phyloP scores from a whole-genome alignment of 2,888 invertebrate species.

The Acanthoscelides obtectus region DNA sequence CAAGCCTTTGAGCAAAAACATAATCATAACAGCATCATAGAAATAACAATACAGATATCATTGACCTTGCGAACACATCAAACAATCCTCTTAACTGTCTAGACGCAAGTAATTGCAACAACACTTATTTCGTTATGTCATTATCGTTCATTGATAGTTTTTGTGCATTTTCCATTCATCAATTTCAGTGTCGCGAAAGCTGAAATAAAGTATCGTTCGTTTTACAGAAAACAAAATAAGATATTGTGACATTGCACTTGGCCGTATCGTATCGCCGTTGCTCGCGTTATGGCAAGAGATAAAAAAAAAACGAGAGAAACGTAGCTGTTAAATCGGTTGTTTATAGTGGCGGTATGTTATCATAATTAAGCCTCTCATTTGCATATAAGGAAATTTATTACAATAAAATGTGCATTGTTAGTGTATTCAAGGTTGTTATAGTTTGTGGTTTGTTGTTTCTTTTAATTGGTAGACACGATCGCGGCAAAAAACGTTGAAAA shows the following conservation, averaged over 20 bases:
- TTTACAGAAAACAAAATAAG: no score
- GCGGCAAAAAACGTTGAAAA: no score
- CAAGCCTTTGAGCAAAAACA: no score
- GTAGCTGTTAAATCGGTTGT: not conserved
- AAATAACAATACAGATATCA: not conserved
- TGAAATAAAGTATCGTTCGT: not conserved
- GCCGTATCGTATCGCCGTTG: not conserved
- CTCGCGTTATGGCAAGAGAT: no score
- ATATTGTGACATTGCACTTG: not conserved
- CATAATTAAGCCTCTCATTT: not conserved
- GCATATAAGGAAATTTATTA: not conserved
- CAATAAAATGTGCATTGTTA: not conserved
- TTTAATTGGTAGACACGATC: not conserved
- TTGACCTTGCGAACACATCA: not conserved
- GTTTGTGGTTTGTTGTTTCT: not conserved
- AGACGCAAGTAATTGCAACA: not conserved
- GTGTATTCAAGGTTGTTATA: not conserved
- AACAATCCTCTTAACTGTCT: not conserved
- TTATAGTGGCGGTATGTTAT: not conserved
- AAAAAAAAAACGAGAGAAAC: not conserved
- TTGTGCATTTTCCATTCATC: not conserved
- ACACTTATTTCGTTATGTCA: not conserved
- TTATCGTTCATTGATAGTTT: not conserved
- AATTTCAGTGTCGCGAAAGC: not conserved
- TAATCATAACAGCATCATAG: no score